Evolutionary conservation across 1,140 invertebrate species (phyloP).

Genomic region (Drosophila biarmipes): DNA sequence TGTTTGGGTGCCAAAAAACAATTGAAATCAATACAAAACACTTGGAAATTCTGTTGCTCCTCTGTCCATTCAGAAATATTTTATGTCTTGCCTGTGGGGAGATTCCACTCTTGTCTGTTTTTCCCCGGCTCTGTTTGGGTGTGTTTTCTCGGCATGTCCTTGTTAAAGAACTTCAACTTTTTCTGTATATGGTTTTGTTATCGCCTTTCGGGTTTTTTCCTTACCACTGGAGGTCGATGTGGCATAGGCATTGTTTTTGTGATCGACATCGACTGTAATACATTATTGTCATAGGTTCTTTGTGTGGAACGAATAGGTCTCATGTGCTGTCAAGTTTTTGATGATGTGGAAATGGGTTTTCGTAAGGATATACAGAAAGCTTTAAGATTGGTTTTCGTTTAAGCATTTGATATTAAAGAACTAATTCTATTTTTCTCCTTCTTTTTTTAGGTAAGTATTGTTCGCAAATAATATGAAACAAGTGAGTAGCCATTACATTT

Average conservation of each 20-base stretch:
- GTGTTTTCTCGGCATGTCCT: slow-evolving; percentile 12
- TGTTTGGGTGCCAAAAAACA: slow-evolving; percentile 70
- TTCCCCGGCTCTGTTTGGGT: slow-evolving; percentile 46
- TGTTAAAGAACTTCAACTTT: slow-evolving; percentile 11
- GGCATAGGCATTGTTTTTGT: slow-evolving; percentile 14
- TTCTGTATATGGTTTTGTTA: slow-evolving; percentile 8
- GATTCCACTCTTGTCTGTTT: slow-evolving; percentile 31
- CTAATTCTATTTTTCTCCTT: neutral
- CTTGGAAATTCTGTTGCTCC: slow-evolving; percentile 59
- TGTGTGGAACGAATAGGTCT: neutral
- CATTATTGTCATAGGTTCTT: slow-evolving; percentile 9
- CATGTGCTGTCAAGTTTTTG: neutral
- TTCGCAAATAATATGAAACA: neutral
- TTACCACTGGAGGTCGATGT: slow-evolving; percentile 1
- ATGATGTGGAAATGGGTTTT: slow-evolving; percentile 1
- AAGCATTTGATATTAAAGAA: neutral
- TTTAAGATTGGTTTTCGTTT: neutral
- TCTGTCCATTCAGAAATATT: slow-evolving; percentile 45
- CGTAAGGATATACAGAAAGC: neutral
- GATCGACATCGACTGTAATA: slow-evolving; percentile 15
- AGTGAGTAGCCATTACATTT: neutral
- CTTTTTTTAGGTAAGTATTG: slow-evolving; percentile 1
- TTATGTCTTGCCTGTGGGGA: slow-evolving; percentile 45
- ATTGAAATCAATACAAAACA: slow-evolving; percentile 75
- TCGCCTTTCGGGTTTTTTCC: slow-evolving; percentile 3